Conservation (phyloP, 23 tunicate species). For the Phallusia fumigata region DNA sequence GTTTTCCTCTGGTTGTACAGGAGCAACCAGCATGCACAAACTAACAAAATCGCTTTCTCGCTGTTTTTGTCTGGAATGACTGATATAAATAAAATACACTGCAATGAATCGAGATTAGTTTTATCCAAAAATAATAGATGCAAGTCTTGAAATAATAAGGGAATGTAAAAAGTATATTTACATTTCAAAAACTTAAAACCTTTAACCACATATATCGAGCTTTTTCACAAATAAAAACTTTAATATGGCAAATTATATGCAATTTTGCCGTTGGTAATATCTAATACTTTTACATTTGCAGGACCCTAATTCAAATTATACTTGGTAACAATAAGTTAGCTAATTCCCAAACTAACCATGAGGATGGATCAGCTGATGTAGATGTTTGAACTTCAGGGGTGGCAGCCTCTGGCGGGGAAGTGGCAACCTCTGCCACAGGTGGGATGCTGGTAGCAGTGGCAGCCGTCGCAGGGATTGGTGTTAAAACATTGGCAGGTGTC, state of each 20-base stretch:
- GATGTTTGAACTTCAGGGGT: not conserved
- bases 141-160: not conserved
- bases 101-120: not conserved
- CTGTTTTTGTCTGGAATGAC: constrained; percentile 10
- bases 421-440: constrained; percentile 5
- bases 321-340: no score
- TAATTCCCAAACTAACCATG: constrained; percentile 43
- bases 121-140: not conserved
- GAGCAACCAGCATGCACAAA: constrained; percentile 36
- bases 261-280: no score
- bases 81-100: constrained; percentile 12
- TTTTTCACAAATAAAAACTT: no score
- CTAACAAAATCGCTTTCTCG: not conserved
- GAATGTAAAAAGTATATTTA: no score
- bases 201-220: no score
- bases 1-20: constrained; percentile 26
- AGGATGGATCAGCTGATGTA: not conserved
- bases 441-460: constrained; percentile 15
- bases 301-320: no score
- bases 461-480: constrained; percentile 29
- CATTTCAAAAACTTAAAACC: no score
- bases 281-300: no score
- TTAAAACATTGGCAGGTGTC: constrained; percentile 29
- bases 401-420: constrained; percentile 9
- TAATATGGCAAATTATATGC: no score